These are phyloP conservation scores for Falco naumanni DNA, from an alignment of 2,797 vertebrate species.

Conservation along the genomic window DNA sequence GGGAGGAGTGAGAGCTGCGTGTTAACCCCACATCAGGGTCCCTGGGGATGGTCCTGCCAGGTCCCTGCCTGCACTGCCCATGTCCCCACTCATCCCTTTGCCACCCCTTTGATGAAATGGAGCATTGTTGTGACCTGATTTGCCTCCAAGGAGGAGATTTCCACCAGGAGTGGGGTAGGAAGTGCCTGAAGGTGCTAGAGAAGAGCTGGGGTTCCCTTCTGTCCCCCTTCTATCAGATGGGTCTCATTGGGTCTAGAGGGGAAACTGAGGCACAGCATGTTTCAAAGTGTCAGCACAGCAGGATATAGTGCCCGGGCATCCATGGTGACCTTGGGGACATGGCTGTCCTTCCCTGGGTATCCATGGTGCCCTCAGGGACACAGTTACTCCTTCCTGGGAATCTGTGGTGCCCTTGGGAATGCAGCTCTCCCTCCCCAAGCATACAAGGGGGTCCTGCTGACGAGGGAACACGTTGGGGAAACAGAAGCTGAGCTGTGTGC, in stretches of 20 bases:
- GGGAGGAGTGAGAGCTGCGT: not conserved
- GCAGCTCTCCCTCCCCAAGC: not conserved
- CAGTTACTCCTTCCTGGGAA: not conserved
- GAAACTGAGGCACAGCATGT: not conserved
- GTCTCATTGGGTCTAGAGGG: not conserved
- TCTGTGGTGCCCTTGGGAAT: too few species aligned
- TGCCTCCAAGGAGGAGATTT: not conserved
- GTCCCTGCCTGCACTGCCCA: not conserved
- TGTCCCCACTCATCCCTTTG: not conserved
- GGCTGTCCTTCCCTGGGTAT: not conserved
- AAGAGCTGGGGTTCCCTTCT: not conserved
- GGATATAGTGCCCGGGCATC: not conserved
- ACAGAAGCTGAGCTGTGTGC: not conserved
- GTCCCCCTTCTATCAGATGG: not conserved
- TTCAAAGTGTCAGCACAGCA: fast-evolving
- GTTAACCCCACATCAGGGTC: not conserved
- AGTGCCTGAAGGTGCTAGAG: not conserved
- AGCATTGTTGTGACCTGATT: not conserved
- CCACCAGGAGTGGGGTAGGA: not conserved
- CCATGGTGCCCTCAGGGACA: not conserved
- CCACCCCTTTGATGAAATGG: not conserved
- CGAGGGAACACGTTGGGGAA: fast-evolving
- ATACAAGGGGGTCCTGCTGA: too few species aligned
- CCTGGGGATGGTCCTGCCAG: not conserved
- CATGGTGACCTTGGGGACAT: not conserved